Evolutionary conservation across 2,888 invertebrate species (phyloP).

Genomic region (Criorhina ranunculi): DNA sequence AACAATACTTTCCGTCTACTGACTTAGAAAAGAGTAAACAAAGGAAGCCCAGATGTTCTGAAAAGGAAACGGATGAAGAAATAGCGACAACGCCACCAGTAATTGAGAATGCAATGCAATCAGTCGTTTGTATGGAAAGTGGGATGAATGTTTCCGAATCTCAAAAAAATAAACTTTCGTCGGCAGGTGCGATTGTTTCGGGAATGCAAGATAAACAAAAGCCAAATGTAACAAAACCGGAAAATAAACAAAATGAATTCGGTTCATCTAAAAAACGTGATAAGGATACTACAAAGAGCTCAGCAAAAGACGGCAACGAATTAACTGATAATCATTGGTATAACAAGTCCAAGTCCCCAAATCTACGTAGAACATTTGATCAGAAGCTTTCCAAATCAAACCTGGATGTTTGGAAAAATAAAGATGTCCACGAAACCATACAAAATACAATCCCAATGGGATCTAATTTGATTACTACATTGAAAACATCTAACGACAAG

Average conservation of each 20-base stretch:
- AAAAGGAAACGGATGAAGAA: not conserved
- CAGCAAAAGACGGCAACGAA: not conserved
- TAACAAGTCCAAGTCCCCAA: not conserved
- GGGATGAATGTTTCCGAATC: not conserved
- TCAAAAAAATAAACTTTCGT: not conserved
- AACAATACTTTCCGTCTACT: constrained; percentile 15
- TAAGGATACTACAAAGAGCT: not conserved
- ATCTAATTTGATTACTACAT: not conserved
- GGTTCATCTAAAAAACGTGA: not conserved
- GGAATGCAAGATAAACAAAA: not conserved
- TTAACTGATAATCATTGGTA: constrained; percentile 12
- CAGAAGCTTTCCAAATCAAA: not conserved
- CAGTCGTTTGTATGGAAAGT: not conserved
- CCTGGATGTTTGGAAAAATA: not conserved
- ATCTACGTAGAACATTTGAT: no score
- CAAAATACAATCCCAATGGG: not conserved
- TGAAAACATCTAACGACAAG: not conserved
- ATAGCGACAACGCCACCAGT: not conserved
- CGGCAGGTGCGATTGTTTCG: not conserved
- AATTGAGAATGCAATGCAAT: not conserved
- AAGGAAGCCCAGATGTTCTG: not conserved
- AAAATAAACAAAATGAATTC: not conserved
- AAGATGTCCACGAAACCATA: not conserved
- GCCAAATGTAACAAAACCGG: not conserved
- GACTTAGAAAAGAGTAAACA: not conserved